A percentile compares a stretch with the other conserved stretches of the same genome.
These are phyloP conservation scores for Candidula unifasciata DNA, from an alignment of 2,888 invertebrate species.

Conservation along the genomic window DNA sequence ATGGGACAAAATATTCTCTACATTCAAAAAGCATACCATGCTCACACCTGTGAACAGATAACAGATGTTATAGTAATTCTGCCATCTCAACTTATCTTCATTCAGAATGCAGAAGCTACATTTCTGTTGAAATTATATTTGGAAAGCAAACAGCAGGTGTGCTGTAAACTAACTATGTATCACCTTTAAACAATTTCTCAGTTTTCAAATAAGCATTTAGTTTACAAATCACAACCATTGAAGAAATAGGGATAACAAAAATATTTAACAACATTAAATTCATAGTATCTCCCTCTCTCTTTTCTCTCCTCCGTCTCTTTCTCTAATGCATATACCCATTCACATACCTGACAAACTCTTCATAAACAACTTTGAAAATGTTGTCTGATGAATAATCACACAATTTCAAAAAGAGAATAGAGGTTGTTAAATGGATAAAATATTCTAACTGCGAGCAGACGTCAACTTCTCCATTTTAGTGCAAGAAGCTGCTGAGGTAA, in stretches of 20 bases:
- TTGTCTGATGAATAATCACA: neutral
- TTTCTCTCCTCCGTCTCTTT: neutral
- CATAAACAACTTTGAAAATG: neutral
- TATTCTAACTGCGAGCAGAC: too few species aligned
- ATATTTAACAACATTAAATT: constrained; percentile 10
- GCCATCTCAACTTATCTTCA: too few species aligned
- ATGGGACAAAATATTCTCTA: too few species aligned
- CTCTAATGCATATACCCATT: neutral
- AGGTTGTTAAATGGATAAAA: too few species aligned
- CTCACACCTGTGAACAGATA: too few species aligned
- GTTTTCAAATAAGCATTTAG: constrained; percentile 17
- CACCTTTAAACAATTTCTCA: neutral
- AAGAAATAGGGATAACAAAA: constrained; percentile 41
- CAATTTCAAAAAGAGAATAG: neutral
- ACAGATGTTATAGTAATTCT: too few species aligned
- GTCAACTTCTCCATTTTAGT: too few species aligned
- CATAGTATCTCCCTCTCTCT: neutral
- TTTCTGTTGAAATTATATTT: too few species aligned
- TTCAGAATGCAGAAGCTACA: too few species aligned
- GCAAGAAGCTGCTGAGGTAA: too few species aligned
- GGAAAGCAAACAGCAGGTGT: neutral
- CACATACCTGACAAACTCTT: neutral
- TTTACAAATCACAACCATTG: constrained; percentile 43
- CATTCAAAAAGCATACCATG: too few species aligned
- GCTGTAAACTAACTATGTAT: neutral